phyloP scores from a whole-genome alignment of 1,140 invertebrate species.

The Bombus difficillimus region DNA sequence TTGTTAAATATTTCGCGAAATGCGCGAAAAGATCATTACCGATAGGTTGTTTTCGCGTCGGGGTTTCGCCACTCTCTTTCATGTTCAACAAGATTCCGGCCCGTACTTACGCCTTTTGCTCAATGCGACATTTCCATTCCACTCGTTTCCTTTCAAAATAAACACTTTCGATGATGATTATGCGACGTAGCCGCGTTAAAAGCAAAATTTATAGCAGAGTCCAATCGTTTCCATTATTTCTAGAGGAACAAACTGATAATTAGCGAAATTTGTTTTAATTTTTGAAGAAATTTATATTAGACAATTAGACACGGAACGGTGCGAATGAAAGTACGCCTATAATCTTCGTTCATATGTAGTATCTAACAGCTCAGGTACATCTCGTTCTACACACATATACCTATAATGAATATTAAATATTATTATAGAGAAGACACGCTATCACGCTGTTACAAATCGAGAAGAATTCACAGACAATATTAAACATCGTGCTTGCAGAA shows the following conservation, averaged over 20 bases:
- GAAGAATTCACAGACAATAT: too few species aligned
- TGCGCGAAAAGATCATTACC: not conserved
- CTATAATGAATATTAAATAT: too few species aligned
- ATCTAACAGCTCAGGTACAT: not conserved
- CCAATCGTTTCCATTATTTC: not conserved
- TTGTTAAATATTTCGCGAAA: not conserved
- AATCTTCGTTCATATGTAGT: not conserved
- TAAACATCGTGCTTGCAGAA: not conserved
- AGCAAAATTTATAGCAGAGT: not conserved
- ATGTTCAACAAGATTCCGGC: not conserved
- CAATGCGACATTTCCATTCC: not conserved
- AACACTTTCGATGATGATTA: not conserved
- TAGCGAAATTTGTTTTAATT: not conserved
- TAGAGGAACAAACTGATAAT: not conserved
- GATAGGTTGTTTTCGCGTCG: not conserved
- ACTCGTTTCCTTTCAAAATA: not conserved
- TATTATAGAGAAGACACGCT: too few species aligned
- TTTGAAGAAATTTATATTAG: too few species aligned
- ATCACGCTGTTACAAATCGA: too few species aligned
- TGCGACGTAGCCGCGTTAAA: not conserved
- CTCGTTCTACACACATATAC: too few species aligned
- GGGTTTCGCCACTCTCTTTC: too few species aligned
- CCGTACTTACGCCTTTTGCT: not conserved
- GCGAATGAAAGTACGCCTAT: not conserved
- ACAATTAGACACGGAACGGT: too few species aligned